Evolutionary conservation across 2,888 invertebrate species (phyloP), one percentile per base, ranked within the genome.

Genomic region (Parelbella ahira): DNA sequence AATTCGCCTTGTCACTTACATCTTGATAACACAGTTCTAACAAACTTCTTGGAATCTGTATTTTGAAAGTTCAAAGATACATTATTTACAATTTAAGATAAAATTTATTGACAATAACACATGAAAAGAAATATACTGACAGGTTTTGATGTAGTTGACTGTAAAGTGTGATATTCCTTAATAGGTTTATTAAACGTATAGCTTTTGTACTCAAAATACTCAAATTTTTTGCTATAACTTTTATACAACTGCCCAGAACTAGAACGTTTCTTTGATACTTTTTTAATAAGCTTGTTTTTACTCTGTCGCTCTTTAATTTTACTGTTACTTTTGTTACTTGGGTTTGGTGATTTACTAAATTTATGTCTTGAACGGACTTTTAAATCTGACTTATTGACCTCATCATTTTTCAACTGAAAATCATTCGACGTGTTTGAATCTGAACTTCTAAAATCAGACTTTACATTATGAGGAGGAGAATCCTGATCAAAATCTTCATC

Each of bases 41-140:
- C 13, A 78, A 53, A 52, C 63, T 77, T 49, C 55, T 60, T 12
- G 80, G 75, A 56, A 83, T 80, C 83, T 84, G 47, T 4, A 28
- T 4, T n/a, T n/a, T n/a, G n/a, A n/a, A n/a, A n/a, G n/a, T n/a
- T n/a, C n/a, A n/a, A n/a, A n/a, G n/a, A n/a, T n/a, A n/a, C n/a
- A n/a, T n/a, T n/a, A n/a, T n/a, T n/a, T n/a, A n/a, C n/a, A n/a
- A n/a, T n/a, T n/a, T n/a, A n/a, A n/a, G n/a, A n/a, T n/a, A n/a
- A n/a, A n/a, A n/a, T n/a, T n/a, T n/a, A n/a, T n/a, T n/a, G n/a
- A n/a, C n/a, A n/a, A n/a, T n/a, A n/a, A n/a, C n/a, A n/a, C n/a
- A n/a, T n/a, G n/a, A n/a, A n/a, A n/a, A 15, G 4, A 15, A 15
- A 4, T 15, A 12, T 12, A 56, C 67, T 67, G 51, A 70, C 81